phyloP scores from a whole-genome alignment of 1,140 invertebrate species.

The Drosophila mayri region DNA sequence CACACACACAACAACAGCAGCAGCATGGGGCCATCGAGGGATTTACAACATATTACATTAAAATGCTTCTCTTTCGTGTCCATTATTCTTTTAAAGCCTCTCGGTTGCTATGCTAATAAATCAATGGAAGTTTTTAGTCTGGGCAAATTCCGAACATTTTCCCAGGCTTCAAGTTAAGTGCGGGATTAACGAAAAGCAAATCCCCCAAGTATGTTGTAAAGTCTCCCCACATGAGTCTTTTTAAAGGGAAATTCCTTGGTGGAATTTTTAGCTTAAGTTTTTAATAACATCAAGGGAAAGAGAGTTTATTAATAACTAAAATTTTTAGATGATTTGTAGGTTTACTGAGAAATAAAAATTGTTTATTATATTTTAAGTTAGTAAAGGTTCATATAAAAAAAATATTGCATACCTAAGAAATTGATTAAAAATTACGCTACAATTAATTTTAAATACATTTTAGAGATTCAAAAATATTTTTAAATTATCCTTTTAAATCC shows the following conservation, averaged over 20 bases:
- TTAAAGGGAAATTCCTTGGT: neutral
- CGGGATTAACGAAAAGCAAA: slow-evolving; percentile 25
- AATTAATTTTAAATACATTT: neutral
- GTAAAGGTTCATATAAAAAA: neutral
- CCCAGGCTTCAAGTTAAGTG: slow-evolving; percentile 39
- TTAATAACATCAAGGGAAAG: neutral
- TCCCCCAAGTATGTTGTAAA: slow-evolving; percentile 31
- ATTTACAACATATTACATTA: slow-evolving; percentile 77
- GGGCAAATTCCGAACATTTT: slow-evolving; percentile 58
- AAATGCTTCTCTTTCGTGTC: slow-evolving; percentile 47
- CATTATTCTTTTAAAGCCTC: slow-evolving; percentile 41
- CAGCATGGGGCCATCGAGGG: slow-evolving; percentile 61
- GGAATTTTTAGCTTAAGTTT: slow-evolving; percentile 2
- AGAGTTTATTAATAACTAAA: too few species aligned
- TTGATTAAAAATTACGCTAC: neutral
- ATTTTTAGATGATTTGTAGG: too few species aligned
- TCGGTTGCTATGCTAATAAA: slow-evolving; percentile 55
- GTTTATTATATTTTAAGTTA: neutral
- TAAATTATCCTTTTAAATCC: neutral
- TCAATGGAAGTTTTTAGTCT: slow-evolving; percentile 60
- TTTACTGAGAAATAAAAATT: neutral
- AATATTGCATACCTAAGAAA: too few species aligned
- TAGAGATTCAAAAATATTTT: neutral
- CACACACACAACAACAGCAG: neutral
- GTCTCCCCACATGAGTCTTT: slow-evolving; percentile 7